Evolutionary conservation across 1,140 invertebrate genomes (phyloP), one percentile per base, ranked within the genome.

Genomic region (Cheumatopsyche charites): DNA sequence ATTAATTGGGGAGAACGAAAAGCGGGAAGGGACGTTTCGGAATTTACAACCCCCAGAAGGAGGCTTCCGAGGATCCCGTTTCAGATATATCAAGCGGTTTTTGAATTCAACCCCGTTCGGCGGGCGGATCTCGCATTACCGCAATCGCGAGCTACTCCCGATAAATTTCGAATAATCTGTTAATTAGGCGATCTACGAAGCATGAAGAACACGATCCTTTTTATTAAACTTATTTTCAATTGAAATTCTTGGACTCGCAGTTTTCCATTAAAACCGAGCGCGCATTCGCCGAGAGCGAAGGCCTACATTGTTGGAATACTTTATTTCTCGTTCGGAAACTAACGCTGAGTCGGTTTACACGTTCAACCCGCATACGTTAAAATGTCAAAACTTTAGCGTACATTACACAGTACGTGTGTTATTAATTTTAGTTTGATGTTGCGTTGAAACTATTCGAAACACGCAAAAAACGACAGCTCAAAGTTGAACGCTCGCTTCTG

Each of bases 71-170:
- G 68, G 72, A 67, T 76, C 71, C 49, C 67, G 70, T 75, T 75
- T 75, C 74, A 69, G 70, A 73, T 76, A 76, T 73, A 73, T 73
- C 75, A 76, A 76, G 72, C 72, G 72, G 69, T 76, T 73, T 76
- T 73, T 73, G 66, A 73, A 72, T 69, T 73, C 67, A 66, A 47
- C 70, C 70, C 70, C 26, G 55, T 21, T 73, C 13, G 67, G 25
- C 66, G 42, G 65, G 29, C 29, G 29, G 29, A 36, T 36, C 71
- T 76, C 70, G 49, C 67, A 66, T 76, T 76, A 72, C 75, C 61
- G 67, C 67, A 62, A 58, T n/a, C 55, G 55, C 21, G 12, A 66
- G 61, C 49, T 70, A 61, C 42, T 19, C 42, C 55, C 52, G 23
- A 70, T 75, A 75, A 75, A 75, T 75, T 73, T 67, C 6, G 66